Evolutionary conservation across 2,888 invertebrate species (phyloP), one percentile per base, ranked within the genome.

Genomic region (Lamellibrachia columna): DNA sequence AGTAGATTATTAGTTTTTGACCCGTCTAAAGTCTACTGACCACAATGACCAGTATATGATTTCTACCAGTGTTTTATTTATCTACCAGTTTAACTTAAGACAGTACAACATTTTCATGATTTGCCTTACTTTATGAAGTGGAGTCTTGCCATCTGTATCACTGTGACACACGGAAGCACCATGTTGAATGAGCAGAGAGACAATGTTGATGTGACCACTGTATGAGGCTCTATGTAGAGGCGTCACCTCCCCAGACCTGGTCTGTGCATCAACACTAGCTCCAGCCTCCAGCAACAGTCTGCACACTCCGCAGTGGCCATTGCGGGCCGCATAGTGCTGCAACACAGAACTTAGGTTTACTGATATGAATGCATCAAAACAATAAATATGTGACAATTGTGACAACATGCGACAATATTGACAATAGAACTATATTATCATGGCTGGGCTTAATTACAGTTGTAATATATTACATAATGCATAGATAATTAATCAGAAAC

Each of bases 261-360:
- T 99, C 93, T 97, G 96, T 75, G 97, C 97, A 97, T 99, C 97
- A 53, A 98, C 97, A 95, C 97, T 96, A 11, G 98, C 98, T 53
- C 98, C 98, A 95, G 97, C 97, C 93, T 97, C 96, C 91, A 99
- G 95, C 92, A 99, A 97, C 92, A 97, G 95, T 95, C 97, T 97
- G 96, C 98, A 98, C 93, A 98, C 97, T 92, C 97, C 97, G 22
- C 97, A 95, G 95, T 98, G 97, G 11, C 98, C 98, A 97, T 97
- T 98, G 91, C 99, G 97, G 91, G 98, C 98, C 7, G 98, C 98
- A 97, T 99, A 99, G 96, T 99, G 99, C 96, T 96, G 94, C 52
- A 94, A 94, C 92, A 52, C 92, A 75, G 91, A 53, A n/a, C 90
- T 52, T 28, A 22, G 7, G 58, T 60, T 40, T 52, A 52, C 40